Conservation (phyloP, 2,113 vertebrate genomes). For the Rhinoderma darwinii region DNA sequence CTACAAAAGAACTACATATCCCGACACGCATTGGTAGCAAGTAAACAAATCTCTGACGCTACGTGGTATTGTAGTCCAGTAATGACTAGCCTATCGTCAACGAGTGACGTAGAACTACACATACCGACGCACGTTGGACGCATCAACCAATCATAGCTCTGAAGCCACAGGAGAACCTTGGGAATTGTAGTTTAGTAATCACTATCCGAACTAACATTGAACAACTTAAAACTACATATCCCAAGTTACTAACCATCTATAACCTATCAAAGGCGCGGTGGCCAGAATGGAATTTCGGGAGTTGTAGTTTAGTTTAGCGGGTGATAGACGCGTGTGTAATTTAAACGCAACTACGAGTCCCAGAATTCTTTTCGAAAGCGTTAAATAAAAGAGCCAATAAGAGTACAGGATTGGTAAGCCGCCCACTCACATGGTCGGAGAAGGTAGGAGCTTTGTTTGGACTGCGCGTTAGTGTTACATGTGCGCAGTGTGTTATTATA, state of each 20-base stretch:
- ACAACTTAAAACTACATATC: not conserved
- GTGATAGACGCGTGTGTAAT: too few species aligned
- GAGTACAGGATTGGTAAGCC: not conserved
- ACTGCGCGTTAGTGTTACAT: not conserved
- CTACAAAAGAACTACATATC: too few species aligned
- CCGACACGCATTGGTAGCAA: too few species aligned
- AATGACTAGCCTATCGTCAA: not conserved
- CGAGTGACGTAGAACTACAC: not conserved
- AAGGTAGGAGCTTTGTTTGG: constrained; percentile 49
- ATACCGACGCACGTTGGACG: not conserved
- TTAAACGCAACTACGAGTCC: not conserved
- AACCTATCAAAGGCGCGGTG: not conserved
- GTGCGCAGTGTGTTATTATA: not conserved
- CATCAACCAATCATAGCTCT: not conserved
- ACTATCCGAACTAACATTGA: not conserved
- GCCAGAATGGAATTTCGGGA: not conserved
- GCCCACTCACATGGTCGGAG: constrained; percentile 47
- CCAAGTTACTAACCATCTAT: not conserved
- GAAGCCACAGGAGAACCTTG: not conserved
- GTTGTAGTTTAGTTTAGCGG: not conserved
- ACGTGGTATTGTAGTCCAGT: not conserved
- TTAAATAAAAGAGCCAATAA: not conserved
- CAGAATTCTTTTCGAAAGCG: not conserved
- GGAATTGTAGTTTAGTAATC: not conserved
- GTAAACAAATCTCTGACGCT: too few species aligned